Percentiles rank a stretch among this genome's conserved stretches.
These are phyloP conservation scores for Drosophila watanabei DNA, from an alignment of 1,140 invertebrate species.

Conservation along the genomic window DNA sequence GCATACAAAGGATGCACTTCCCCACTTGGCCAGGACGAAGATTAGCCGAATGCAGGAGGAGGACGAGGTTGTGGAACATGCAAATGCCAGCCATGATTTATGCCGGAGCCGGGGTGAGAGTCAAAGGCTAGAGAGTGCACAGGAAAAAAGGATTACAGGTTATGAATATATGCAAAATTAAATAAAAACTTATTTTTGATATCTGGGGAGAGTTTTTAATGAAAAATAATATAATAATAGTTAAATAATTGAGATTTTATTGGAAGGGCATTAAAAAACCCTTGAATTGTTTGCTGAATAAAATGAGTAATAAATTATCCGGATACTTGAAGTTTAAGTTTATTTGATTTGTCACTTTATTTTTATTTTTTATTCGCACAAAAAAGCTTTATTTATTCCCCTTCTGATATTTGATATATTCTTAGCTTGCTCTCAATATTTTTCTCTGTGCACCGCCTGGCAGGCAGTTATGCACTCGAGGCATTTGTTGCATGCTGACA, in stretches of 20 bases:
- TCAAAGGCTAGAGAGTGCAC: conserved; percentile 19
- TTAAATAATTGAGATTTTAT: too few relatives aligned
- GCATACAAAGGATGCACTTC: conserved; percentile 69
- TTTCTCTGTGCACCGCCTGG: conserved; percentile 14
- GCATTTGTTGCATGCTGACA: conserved; percentile 79
- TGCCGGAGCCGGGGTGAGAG: conserved; percentile 47
- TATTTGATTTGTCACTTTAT: too few relatives aligned
- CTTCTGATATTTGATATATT: background rate
- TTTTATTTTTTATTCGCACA: too few relatives aligned
- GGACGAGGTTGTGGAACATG: conserved; percentile 45
- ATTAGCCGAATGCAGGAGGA: conserved; percentile 55
- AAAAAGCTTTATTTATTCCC: background rate
- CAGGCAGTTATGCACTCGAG: conserved; percentile 78
- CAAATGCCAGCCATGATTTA: conserved; percentile 82
- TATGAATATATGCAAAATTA: background rate
- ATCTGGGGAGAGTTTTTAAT: background rate
- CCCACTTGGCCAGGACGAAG: conserved; percentile 49
- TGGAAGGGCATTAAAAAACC: too few relatives aligned
- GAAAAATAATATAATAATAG: background rate
- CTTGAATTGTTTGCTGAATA: too few relatives aligned
- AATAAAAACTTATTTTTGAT: background rate
- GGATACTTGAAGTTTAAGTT: too few relatives aligned
- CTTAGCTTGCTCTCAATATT: background rate
- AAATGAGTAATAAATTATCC: too few relatives aligned
- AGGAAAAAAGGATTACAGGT: background rate